phyloP scores from a whole-genome alignment of 2,888 invertebrate genomes.

The Idaea biselata region DNA sequence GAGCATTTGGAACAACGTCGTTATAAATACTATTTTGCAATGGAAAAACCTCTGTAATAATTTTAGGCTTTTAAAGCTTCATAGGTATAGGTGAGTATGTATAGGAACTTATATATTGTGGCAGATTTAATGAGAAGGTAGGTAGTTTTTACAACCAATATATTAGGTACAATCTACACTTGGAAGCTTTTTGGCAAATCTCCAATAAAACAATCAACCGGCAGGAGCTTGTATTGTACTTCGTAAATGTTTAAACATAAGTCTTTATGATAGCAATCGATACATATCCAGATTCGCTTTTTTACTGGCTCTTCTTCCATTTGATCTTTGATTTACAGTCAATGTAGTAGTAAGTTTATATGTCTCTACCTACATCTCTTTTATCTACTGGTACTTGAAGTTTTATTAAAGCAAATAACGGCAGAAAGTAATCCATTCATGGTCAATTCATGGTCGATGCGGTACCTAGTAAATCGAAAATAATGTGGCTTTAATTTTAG shows the following conservation, averaged over 20 bases:
- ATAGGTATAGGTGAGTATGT: neutral
- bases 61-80: neutral
- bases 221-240: slow-evolving; percentile 24
- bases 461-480: neutral
- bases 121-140: neutral
- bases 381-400: neutral
- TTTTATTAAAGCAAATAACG: neutral
- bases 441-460: too few species aligned
- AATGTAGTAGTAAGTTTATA: slow-evolving; percentile 30
- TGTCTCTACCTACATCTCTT: neutral
- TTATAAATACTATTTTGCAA: neutral
- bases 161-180: slow-evolving; percentile 9
- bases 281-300: slow-evolving; percentile 50
- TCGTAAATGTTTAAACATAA: slow-evolving; percentile 57
- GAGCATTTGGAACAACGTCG: neutral
- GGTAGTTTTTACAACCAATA: slow-evolving; percentile 18
- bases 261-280: slow-evolving; percentile 53
- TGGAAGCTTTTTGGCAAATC: slow-evolving; percentile 54
- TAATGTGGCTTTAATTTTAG: neutral
- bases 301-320: slow-evolving; percentile 56
- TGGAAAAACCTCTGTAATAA: neutral
- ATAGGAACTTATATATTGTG: neutral
- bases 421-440: neutral
- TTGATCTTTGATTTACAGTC: slow-evolving; percentile 35
- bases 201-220: slow-evolving; percentile 72